Evolutionary conservation across 2,888 invertebrate species (phyloP), one percentile per base, ranked within the genome.

Genomic region (Anthoptus insignis): DNA sequence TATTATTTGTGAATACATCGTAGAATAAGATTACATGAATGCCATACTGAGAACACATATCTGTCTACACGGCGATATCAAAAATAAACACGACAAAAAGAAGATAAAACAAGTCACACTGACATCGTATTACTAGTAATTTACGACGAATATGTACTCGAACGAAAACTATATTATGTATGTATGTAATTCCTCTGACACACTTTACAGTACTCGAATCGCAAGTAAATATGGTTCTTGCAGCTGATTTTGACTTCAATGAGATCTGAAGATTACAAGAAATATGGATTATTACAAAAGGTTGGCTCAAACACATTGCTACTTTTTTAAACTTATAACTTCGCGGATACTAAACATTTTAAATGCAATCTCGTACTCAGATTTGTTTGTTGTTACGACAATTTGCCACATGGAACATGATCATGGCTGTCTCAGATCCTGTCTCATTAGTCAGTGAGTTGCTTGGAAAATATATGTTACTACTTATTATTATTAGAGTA

Each of bases 101-200:
- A 74, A 81, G 80, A 83, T 84, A 84, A 80, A 82, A 80, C 81
- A 76, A 78, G 76, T 80, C 76, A 74, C 77, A 82, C 76, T 81
- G 82, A 77, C 80, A 81, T 81, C 80, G 79, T 79, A 82, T 84
- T 86, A 87, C 83, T 81, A 84, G n/a, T 84, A 80, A 82, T 80
- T 82, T 75, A 78, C 79, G 76, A 78, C 75, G 75, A 78, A 76
- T 78, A 73, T 69, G 76, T 79, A 84, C 83, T 87, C 82, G 86
- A 87, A 84, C 84, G 85, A 82, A 81, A 83, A 84, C 59, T 72
- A 69, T 63, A 73, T 71, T 72, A 52, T 73, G 59, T 69, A 65
- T 27, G 27, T 27, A 72, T 69, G 70, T 67, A 71, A 72, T 50
- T 59, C 69, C 70, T 71, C 70, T 77, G 75, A 75, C 79, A 79